Conservation (phyloP, 2,113 vertebrate species). For the Brachypteracias leptosomus region DNA sequence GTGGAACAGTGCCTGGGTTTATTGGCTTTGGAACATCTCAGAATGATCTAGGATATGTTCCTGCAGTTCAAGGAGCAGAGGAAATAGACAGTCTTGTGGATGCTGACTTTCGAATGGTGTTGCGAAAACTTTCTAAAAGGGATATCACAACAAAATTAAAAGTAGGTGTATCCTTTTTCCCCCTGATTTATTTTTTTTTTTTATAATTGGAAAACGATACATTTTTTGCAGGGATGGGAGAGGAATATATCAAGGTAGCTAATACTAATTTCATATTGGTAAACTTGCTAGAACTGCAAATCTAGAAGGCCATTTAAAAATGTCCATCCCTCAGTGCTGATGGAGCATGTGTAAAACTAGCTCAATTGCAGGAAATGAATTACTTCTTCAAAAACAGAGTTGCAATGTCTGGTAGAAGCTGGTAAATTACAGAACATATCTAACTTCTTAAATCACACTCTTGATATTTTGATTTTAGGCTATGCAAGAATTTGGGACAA, state of each 20-base stretch:
- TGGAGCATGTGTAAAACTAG: background rate
- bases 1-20: constrained; percentile 91
- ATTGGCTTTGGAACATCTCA: constrained; percentile 89
- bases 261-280: background rate
- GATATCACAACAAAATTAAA: constrained; percentile 93
- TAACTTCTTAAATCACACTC: background rate
- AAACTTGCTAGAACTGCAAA: background rate
- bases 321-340: background rate
- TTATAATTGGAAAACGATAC: fast-evolving
- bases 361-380: background rate
- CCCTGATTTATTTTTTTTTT: background rate
- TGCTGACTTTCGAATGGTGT: constrained; percentile 94
- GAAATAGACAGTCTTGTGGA: constrained; percentile 96
- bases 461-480: constrained; percentile 77
- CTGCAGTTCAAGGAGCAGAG: constrained; percentile 92
- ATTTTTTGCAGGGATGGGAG: background rate
- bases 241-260: background rate
- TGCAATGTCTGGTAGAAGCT: background rate
- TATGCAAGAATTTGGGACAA: constrained; percentile 93
- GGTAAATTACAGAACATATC: background rate
- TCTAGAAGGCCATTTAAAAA: background rate
- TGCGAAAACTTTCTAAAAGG: constrained; percentile 93
- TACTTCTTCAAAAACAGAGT: background rate
- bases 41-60: constrained; percentile 90
- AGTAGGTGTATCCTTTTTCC: constrained; percentile 67